These are phyloP conservation scores for Bombycilla garrulus DNA, from an alignment of 2,113 vertebrate species.

Conservation along the genomic window DNA sequence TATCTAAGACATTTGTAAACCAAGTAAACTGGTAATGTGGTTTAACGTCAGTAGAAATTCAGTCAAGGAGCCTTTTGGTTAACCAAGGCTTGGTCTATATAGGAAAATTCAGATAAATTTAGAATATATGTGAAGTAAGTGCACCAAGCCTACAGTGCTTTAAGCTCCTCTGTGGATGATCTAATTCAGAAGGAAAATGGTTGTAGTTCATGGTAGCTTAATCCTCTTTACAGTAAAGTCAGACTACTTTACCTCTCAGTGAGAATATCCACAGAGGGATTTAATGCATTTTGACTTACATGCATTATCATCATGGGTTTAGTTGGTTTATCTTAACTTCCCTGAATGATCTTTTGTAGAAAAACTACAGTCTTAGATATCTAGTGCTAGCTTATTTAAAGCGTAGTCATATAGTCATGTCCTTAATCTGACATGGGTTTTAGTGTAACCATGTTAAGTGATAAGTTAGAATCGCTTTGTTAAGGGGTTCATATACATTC, in stretches of 20 bases:
- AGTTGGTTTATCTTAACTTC: conserved; percentile 24
- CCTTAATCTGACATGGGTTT: background rate
- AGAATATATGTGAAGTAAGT: background rate
- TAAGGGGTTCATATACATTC: background rate
- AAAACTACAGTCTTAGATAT: background rate
- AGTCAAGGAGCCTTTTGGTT: background rate
- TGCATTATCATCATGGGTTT: background rate
- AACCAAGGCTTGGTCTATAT: background rate
- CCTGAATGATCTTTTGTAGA: background rate
- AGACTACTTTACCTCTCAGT: background rate
- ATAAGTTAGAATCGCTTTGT: background rate
- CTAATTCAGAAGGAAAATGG: conserved; percentile 35
- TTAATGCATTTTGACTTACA: conserved; percentile 28
- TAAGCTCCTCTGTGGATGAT: conserved; percentile 31
- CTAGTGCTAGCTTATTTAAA: background rate
- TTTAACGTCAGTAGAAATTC: background rate
- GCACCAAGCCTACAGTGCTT: background rate
- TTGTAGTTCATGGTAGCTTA: conserved; percentile 38
- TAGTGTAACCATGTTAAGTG: background rate
- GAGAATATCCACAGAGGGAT: background rate
- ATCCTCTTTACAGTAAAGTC: conserved; percentile 38
- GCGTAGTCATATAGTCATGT: background rate
- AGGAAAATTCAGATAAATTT: background rate
- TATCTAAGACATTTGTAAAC: background rate
- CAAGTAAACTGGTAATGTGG: background rate